Percentiles rank a stretch among this genome's conserved stretches.
phyloP scores from a whole-genome alignment of 2,797 vertebrate species.

The Neosilurus mollespiculum region DNA sequence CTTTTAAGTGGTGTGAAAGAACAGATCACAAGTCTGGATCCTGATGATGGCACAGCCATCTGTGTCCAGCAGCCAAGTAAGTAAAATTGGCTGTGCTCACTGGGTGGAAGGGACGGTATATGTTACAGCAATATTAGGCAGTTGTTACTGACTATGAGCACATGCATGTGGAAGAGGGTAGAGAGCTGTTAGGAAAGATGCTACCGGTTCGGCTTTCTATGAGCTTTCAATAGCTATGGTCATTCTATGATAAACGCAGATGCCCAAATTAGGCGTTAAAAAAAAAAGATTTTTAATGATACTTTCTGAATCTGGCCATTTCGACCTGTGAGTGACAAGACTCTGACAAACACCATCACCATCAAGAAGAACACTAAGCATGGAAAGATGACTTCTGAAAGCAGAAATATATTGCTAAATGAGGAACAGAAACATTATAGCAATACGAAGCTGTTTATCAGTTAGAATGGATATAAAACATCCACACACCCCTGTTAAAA shows the following conservation, averaged over 20 bases:
- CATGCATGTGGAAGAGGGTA: neutral
- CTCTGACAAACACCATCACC: neutral
- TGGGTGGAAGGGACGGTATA: neutral
- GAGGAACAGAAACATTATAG: neutral
- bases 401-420: neutral
- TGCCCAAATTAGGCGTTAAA: neutral
- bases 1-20: neutral
- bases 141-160: neutral
- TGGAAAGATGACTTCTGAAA: neutral
- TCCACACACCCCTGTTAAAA: no score
- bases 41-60: neutral
- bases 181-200: neutral
- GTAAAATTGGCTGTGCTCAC: neutral
- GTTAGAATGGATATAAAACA: neutral
- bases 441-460: neutral
- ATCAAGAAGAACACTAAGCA: neutral
- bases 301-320: neutral
- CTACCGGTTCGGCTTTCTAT: neutral
- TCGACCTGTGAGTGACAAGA: neutral
- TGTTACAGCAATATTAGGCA: neutral
- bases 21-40: neutral
- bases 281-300: neutral
- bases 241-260: neutral
- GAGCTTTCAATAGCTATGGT: neutral
- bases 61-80: neutral